These are phyloP conservation scores for Eupithecia inturbata DNA, from an alignment of 2,888 invertebrate species.

Conservation along the genomic window DNA sequence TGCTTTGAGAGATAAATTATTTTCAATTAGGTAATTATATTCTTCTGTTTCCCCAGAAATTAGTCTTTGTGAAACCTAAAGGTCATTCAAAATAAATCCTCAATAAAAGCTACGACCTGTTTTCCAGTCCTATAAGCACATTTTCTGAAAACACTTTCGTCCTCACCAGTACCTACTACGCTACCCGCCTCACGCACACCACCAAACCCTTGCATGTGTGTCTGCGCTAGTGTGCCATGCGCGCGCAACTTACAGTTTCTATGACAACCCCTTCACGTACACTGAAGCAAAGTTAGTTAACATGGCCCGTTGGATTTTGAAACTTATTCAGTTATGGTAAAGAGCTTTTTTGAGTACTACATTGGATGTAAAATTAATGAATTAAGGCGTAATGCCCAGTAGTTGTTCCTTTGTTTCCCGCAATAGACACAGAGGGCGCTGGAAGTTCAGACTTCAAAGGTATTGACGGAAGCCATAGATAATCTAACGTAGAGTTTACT, in stretches of 20 bases:
- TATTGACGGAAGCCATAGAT: slow-evolving; percentile 27
- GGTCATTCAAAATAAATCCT: background rate
- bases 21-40: background rate
- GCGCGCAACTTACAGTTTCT: slow-evolving; percentile 82
- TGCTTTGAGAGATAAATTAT: background rate
- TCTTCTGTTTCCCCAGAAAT: background rate
- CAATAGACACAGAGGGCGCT: slow-evolving; percentile 57
- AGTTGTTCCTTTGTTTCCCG: slow-evolving; percentile 71
- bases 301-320: slow-evolving; percentile 18
- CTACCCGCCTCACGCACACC: slow-evolving; percentile 64
- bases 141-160: slow-evolving; percentile 45
- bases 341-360: slow-evolving; percentile 16
- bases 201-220: slow-evolving; percentile 57
- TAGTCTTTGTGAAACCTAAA: background rate
- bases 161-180: slow-evolving; percentile 55
- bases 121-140: background rate
- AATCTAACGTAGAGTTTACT: background rate
- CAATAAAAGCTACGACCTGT: background rate
- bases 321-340: slow-evolving; percentile 4
- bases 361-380: slow-evolving; percentile 77
- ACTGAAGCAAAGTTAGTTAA: slow-evolving; percentile 65
- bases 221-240: slow-evolving; percentile 61
- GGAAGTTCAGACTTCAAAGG: slow-evolving; percentile 30
- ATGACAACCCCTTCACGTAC: slow-evolving; percentile 82
- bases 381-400: slow-evolving; percentile 77